Evolutionary conservation across 2,113 vertebrate genomes (phyloP).

Genomic region (Nycticorax nycticorax): DNA sequence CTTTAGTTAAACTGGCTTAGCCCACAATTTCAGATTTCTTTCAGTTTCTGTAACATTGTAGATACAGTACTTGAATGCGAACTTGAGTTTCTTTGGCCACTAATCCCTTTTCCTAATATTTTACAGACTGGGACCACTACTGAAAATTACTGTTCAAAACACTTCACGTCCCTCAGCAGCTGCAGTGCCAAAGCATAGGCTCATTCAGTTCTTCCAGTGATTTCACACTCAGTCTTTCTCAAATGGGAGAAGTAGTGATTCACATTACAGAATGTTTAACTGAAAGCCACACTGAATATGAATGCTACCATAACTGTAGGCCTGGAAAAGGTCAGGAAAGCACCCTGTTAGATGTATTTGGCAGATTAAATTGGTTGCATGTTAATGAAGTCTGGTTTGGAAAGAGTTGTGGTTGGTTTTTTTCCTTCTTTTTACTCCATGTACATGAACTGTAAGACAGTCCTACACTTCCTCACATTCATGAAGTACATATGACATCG

Average conservation of each 20-base stretch:
- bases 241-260: conserved; percentile 18
- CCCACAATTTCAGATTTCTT: not conserved
- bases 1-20: not conserved
- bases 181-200: not conserved
- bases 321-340: conserved; percentile 53
- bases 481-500: not conserved
- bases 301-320: not conserved
- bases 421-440: not conserved
- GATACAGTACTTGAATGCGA: not conserved
- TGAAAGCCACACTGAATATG: conserved; percentile 26
- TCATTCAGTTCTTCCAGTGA: conserved; percentile 50
- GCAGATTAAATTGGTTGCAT: conserved; percentile 21
- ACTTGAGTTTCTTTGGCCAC: not conserved
- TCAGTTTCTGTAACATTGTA: not conserved
- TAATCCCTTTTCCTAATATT: not conserved
- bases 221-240: not conserved
- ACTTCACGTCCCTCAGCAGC: not conserved
- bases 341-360: not conserved
- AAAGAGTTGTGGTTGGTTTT: not conserved
- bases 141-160: not conserved
- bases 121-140: not conserved
- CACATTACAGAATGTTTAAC: not conserved
- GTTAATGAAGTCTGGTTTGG: not conserved
- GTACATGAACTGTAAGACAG: not conserved
- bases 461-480: not conserved